Conservation (phyloP, 1,140 invertebrate genomes). For the Eriosoma lanigerum region DNA sequence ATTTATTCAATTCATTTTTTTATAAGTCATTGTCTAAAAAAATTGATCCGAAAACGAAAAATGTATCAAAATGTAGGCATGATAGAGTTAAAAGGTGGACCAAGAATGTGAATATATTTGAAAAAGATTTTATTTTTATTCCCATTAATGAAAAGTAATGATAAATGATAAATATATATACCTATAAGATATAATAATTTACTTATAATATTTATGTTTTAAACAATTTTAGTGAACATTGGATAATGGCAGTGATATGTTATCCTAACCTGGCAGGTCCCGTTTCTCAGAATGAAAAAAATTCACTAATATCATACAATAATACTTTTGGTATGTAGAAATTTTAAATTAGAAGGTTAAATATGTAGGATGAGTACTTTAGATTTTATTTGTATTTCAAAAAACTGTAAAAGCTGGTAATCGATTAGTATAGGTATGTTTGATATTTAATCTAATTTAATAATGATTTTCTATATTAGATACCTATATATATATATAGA, state of each 20-base stretch:
- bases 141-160: conserved; percentile 94
- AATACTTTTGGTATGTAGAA: background rate
- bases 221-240: conserved; percentile 71
- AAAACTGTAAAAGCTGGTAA: no score
- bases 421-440: no score
- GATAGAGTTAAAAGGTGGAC: conserved; percentile 93
- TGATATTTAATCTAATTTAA: no score
- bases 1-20: conserved; percentile 95
- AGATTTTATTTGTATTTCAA: no score
- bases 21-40: conserved; percentile 82
- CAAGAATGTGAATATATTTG: conserved; percentile 92
- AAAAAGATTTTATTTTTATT: conserved; percentile 95
- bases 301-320: no score
- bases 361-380: no score
- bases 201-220: background rate
- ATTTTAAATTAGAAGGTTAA: no score
- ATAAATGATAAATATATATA: background rate
- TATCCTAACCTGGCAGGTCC: conserved; percentile 72
- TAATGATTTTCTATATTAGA: no score
- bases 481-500: no score
- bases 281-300: no score
- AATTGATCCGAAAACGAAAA: conserved; percentile 62
- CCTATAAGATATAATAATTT: no score
- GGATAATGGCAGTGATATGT: conserved; percentile 97
- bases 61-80: conserved; percentile 74